These are phyloP conservation scores for Grapholita molesta DNA, from an alignment of 1,140 invertebrate genomes.

Conservation along the genomic window DNA sequence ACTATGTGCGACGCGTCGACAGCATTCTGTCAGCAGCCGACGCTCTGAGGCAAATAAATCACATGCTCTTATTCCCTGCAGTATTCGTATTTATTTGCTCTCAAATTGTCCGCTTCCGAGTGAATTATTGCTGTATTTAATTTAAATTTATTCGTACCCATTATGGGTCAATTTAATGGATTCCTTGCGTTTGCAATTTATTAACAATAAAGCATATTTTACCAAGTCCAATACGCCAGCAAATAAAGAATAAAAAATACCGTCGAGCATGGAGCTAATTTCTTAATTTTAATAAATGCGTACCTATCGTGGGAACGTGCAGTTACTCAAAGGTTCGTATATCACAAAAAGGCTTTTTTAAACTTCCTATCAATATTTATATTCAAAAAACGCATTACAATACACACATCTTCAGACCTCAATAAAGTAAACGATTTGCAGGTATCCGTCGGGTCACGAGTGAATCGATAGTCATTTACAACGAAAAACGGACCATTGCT, in stretches of 20 bases:
- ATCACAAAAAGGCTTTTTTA: too few relatives aligned
- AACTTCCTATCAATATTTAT: too few relatives aligned
- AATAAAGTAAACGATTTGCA: neutral
- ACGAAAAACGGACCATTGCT: neutral
- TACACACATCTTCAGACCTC: neutral
- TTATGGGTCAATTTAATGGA: neutral
- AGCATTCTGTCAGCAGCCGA: neutral
- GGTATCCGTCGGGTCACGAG: neutral
- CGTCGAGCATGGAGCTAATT: too few relatives aligned
- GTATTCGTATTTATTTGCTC: neutral
- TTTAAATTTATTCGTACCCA: neutral
- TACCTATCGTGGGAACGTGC: too few relatives aligned
- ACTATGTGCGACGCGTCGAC: neutral
- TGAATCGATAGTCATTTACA: constrained; percentile 12
- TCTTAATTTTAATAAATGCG: too few relatives aligned
- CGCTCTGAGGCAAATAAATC: constrained; percentile 5
- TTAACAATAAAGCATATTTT: neutral
- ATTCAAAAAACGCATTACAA: neutral
- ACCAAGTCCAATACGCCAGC: neutral
- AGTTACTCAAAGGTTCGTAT: too few relatives aligned
- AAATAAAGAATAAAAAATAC: too few relatives aligned
- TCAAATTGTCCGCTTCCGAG: neutral
- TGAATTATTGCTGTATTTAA: neutral
- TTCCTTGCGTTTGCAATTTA: neutral
- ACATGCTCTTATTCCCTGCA: neutral